Conservation (phyloP, 2,888 invertebrate genomes). For the Eilema depressum region DNA sequence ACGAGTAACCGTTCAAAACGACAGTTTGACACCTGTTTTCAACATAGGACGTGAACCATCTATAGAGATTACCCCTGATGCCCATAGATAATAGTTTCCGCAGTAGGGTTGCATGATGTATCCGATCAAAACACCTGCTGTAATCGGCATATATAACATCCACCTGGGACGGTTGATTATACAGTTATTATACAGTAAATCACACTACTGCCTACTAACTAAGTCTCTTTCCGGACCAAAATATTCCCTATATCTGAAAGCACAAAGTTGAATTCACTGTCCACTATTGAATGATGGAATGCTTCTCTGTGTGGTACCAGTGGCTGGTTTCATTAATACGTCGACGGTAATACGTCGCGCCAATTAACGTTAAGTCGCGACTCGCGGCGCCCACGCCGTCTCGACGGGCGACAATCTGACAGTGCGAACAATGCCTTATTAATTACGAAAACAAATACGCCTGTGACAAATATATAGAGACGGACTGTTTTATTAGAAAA, state of each 20-base stretch:
- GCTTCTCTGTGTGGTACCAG: background rate
- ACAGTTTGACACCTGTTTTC: too few relatives aligned
- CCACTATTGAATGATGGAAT: background rate
- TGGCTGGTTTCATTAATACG: conserved; percentile 51
- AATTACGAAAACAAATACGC: conserved; percentile 42
- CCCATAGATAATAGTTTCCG: too few relatives aligned
- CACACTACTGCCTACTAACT: conserved; percentile 24
- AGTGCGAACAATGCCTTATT: conserved; percentile 46
- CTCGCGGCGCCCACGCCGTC: conserved; percentile 43
- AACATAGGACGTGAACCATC: too few relatives aligned
- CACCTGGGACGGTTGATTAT: too few relatives aligned
- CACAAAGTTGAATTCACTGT: conserved; percentile 28
- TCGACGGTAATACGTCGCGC: conserved; percentile 48
- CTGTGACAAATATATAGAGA: conserved; percentile 13
- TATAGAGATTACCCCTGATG: too few relatives aligned
- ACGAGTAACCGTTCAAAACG: too few relatives aligned
- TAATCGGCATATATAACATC: too few relatives aligned
- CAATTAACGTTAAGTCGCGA: conserved; percentile 53
- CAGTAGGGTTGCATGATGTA: too few relatives aligned
- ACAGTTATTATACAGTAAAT: conserved; percentile 22
- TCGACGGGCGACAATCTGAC: conserved; percentile 20
- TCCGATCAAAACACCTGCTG: too few relatives aligned
- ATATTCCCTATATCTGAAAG: conserved; percentile 15
- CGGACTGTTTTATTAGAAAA: conserved; percentile 29
- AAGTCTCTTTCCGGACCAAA: conserved; percentile 23